Conservation (phyloP, 2,113 vertebrate genomes). For the Cacatua alba region DNA sequence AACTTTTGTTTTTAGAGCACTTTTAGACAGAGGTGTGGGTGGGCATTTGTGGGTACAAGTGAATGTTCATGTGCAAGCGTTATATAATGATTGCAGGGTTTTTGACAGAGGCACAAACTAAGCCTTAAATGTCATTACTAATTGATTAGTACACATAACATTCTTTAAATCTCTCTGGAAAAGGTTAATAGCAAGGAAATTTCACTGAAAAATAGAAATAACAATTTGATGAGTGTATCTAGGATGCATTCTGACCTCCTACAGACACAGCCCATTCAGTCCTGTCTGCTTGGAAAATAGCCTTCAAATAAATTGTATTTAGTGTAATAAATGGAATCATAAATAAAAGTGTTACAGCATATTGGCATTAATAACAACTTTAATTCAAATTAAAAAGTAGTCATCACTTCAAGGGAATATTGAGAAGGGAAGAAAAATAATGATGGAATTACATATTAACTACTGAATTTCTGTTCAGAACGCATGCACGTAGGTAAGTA, state of each 20-base stretch:
- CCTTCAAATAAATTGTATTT: not conserved
- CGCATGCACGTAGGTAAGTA: not conserved
- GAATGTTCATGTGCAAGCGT: not conserved
- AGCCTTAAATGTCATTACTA: not conserved
- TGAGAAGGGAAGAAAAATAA: not conserved
- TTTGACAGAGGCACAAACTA: not conserved
- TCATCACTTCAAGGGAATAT: not conserved
- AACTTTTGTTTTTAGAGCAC: not conserved
- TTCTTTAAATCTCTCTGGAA: not conserved
- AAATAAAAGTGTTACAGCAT: not conserved
- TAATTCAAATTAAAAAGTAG: not conserved
- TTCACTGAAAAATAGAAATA: not conserved
- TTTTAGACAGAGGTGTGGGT: not conserved
- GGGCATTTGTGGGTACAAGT: not conserved
- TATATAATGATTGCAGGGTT: not conserved
- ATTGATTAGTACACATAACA: not conserved
- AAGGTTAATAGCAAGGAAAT: not conserved
- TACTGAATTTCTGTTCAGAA: not conserved
- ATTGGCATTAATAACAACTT: not conserved
- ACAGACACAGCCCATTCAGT: not conserved
- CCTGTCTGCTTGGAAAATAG: not conserved
- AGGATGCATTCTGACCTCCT: not conserved
- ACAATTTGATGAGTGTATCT: not conserved
- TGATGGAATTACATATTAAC: not conserved
- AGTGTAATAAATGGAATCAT: not conserved